Percentiles rank a stretch among this genome's conserved stretches.
phyloP scores from a whole-genome alignment of 2,797 vertebrate genomes.

The Poeciliopsis gracilis region DNA sequence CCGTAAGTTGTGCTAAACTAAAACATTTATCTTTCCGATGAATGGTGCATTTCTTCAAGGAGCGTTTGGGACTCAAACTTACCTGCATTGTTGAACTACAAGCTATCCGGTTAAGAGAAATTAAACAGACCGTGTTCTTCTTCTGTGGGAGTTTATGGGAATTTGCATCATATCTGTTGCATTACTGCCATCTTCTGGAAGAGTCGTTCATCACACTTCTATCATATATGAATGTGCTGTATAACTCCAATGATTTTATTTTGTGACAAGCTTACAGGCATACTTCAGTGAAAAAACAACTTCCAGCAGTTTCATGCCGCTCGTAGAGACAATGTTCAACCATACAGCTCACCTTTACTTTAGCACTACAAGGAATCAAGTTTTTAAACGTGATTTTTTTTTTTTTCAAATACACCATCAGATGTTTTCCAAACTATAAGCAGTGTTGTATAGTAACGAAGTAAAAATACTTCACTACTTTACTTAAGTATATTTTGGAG shows the following conservation, averaged over 20 bases:
- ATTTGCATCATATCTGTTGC: neutral
- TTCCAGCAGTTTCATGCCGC: neutral
- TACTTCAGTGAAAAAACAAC: neutral
- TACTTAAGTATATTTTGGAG: too few species aligned
- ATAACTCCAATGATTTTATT: neutral
- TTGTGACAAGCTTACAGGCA: neutral
- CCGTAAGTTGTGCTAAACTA: too few species aligned
- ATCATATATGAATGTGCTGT: neutral
- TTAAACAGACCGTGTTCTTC: neutral
- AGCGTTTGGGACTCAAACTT: neutral
- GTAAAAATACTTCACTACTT: too few species aligned
- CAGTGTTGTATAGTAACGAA: too few species aligned
- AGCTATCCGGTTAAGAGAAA: neutral
- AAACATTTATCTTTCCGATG: neutral
- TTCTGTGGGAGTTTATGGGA: neutral
- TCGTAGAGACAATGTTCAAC: neutral
- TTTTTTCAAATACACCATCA: neutral
- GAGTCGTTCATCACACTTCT: neutral
- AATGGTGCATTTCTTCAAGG: neutral
- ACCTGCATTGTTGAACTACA: slow-evolving; percentile 60
- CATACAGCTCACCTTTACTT: neutral
- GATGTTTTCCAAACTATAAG: neutral
- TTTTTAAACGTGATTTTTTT: too few species aligned
- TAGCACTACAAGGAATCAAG: neutral
- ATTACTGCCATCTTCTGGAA: neutral